A percentile compares a stretch with the other conserved stretches of the same genome.
Evolutionary conservation across 2,113 vertebrate species (phyloP).

Genomic region (Acrocephalus arundinaceus): DNA sequence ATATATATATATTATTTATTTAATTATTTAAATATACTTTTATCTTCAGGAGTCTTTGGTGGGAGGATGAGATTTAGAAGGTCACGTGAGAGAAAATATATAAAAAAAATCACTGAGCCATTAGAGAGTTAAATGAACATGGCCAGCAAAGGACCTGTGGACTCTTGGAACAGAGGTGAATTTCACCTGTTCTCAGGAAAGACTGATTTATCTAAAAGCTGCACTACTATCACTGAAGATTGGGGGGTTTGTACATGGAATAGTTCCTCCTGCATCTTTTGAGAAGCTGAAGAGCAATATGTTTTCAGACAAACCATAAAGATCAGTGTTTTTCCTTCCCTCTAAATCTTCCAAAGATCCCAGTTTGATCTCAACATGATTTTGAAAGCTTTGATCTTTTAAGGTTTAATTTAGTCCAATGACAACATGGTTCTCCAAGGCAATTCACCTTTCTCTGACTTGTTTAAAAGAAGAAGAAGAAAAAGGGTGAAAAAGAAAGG

Average conservation of each 20-base stretch:
- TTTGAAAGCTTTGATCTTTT: slow-evolving; percentile 66
- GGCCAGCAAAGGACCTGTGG: background rate
- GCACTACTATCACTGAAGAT: background rate
- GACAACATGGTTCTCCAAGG: slow-evolving; percentile 27
- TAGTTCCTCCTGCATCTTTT: background rate
- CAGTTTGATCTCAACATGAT: slow-evolving; percentile 61
- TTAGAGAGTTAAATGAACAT: background rate
- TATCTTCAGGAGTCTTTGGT: background rate
- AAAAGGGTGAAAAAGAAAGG: background rate
- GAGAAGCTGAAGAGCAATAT: background rate
- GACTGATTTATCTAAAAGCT: background rate
- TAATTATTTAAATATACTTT: background rate
- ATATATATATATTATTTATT: no score
- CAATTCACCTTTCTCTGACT: slow-evolving; percentile 55
- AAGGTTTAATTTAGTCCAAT: slow-evolving; percentile 58
- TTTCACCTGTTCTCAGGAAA: background rate
- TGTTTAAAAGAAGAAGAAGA: slow-evolving; percentile 21
- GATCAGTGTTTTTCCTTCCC: slow-evolving; percentile 21
- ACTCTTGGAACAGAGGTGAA: background rate
- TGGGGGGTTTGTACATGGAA: background rate
- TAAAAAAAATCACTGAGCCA: background rate
- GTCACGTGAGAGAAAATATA: background rate
- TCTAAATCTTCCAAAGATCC: slow-evolving; percentile 11
- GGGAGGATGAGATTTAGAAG: background rate
- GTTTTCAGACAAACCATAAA: slow-evolving; percentile 36